Base-by-base conservation (phyloP, 2,888 invertebrate species). In the Oscheius sp. region DNA sequence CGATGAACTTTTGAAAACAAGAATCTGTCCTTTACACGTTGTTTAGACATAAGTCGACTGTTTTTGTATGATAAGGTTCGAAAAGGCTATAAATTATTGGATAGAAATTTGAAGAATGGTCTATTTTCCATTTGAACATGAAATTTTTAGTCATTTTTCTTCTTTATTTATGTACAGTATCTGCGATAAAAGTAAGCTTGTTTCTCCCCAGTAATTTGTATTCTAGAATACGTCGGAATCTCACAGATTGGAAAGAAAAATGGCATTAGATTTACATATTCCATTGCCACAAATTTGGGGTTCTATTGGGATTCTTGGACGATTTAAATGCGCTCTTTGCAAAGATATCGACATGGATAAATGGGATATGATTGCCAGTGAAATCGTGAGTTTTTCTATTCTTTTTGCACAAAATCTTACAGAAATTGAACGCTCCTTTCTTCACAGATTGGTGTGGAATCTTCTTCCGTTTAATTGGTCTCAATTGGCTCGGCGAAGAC, bases 361-460 rank as follows among this genome's bases (percentile, higher is more conserved):
- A 25, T 48, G 48, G 48, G 20, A 15, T 48, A 23, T 48, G 4
- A 48, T 48, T 25, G 48, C 48, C 20, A 25, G 48, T 23, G 48
- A 48, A 25, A 48, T 48, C 5, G 48, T 48, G 25, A 48, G 3
- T 48, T 42, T 42, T 12, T 17, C 12, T 3, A 42, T 3, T n/a
- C 15, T n/a, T 42, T 3, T 12, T n/a, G 12, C 4, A 42, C 3
- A 42, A 42, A 42, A 3, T 6, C 4, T 42, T 4, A 6, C 42
- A 42, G 42, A 42, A 42, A n/a, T 15, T 42, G 5, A 42, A 42
- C 12, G 42, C 42, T 42, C 42, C 42, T 12, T 42, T 42, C 42
- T 42, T 42, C 42, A 42, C 42, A 17, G 42, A 42, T 42, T 48
- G 48, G 48, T 48, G 48, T 48, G 20, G 23, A 4, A 48, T 48